A percentile compares a stretch with the other conserved stretches of the same genome.
Evolutionary conservation across 2,888 invertebrate species (phyloP).

Genomic region (Rhimphoctona megacephalus): DNA sequence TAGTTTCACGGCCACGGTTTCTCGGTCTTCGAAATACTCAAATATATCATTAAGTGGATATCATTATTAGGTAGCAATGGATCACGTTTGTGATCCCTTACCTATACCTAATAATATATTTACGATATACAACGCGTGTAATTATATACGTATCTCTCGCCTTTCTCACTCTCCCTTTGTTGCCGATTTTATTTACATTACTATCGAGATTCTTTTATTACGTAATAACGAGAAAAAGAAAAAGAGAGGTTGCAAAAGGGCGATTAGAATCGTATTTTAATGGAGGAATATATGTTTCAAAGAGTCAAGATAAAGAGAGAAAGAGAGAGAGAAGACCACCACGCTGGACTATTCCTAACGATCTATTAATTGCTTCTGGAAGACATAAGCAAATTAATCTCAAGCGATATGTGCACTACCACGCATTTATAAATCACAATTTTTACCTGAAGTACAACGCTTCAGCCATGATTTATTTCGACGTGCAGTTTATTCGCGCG

Average conservation of each 20-base stretch:
- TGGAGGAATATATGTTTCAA: neutral
- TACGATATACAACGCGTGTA: neutral
- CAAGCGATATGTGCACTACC: neutral
- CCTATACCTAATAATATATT: constrained; percentile 6
- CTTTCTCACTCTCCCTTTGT: neutral
- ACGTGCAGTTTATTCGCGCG: neutral
- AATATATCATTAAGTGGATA: constrained; percentile 14
- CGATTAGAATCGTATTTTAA: constrained; percentile 43
- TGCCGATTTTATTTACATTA: constrained; percentile 10
- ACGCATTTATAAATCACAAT: neutral
- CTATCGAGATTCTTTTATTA: constrained; percentile 33
- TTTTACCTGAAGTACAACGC: neutral
- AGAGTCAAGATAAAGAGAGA: neutral
- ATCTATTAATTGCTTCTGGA: constrained; percentile 48
- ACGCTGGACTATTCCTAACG: constrained; percentile 54
- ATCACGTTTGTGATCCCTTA: neutral
- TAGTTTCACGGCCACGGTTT: neutral
- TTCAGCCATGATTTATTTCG: neutral
- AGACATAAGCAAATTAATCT: constrained; percentile 16
- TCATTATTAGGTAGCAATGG: constrained; percentile 30
- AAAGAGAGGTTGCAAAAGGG: constrained; percentile 13
- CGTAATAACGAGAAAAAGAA: constrained; percentile 16
- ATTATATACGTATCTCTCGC: constrained; percentile 5
- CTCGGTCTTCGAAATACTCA: constrained; percentile 1
- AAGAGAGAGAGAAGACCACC: constrained; percentile 36